Conservation (phyloP, 2,113 vertebrate genomes). For the Neolamprologus fasciatus region DNA sequence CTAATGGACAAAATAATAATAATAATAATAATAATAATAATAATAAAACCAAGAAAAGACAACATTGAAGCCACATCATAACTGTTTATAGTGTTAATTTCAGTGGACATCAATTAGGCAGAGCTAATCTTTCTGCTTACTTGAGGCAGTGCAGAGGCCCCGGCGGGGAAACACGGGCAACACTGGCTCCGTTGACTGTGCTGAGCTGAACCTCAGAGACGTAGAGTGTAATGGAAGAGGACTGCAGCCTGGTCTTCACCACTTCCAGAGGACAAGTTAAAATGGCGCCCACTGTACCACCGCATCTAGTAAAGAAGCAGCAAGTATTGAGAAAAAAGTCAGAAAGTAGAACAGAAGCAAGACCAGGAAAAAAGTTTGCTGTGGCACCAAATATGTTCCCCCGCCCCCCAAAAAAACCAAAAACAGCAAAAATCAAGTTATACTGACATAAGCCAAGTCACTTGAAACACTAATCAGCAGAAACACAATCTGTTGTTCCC, state of each 20-base stretch:
- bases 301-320: constrained; percentile 75
- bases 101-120: neutral
- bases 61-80: neutral
- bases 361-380: neutral
- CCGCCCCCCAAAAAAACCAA: fast-evolving
- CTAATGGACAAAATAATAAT: neutral
- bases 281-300: constrained; percentile 96
- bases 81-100: neutral
- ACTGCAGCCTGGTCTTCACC: constrained; percentile 95
- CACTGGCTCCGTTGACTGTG: constrained; percentile 83
- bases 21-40: neutral
- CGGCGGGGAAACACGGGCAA: constrained; percentile 85
- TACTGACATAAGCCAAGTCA: neutral
- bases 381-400: neutral
- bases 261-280: constrained; percentile 98
- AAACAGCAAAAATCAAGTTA: neutral
- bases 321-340: neutral
- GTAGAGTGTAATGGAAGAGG: constrained; percentile 89
- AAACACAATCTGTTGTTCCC: neutral
- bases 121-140: constrained; percentile 65
- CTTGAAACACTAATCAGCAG: neutral
- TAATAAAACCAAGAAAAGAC: neutral
- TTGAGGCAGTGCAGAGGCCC: constrained; percentile 95
- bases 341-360: neutral
- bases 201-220: constrained; percentile 93